Percentiles rank a stretch among this genome's conserved stretches.
phyloP scores from a whole-genome alignment of 2,113 vertebrate genomes.

The Sorex fumeus region DNA sequence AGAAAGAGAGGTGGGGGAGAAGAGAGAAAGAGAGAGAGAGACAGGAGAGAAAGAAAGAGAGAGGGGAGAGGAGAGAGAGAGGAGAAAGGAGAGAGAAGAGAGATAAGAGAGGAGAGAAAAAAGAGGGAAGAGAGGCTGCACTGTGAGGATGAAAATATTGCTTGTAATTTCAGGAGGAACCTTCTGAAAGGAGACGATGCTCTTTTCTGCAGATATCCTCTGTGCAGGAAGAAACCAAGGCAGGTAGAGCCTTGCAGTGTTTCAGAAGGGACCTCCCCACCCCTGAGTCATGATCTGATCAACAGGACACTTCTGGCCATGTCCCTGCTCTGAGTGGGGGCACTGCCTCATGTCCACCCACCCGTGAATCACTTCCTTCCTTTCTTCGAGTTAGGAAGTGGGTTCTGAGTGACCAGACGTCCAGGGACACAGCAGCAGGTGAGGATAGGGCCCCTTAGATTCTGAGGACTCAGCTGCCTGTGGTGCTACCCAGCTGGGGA shows the following conservation, averaged over 20 bases:
- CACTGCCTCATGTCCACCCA: neutral
- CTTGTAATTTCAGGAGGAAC: neutral
- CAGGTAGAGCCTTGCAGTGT: neutral
- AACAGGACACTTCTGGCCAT: neutral
- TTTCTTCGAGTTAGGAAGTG: neutral
- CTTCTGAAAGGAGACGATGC: constrained; percentile 5
- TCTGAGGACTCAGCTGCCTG: too few species aligned
- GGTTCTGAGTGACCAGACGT: neutral
- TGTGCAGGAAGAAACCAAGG: constrained; percentile 7
- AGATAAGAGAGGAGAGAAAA: too few species aligned
- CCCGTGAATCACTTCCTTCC: constrained; percentile 37
- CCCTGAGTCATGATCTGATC: neutral
- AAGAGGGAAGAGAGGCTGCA: too few species aligned
- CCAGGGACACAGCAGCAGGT: neutral
- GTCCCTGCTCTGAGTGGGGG: neutral
- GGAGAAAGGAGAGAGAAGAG: too few species aligned
- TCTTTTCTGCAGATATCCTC: constrained; percentile 50
- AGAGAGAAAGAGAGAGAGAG: too few species aligned
- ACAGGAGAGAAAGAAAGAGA: too few species aligned
- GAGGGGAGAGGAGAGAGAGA: too few species aligned
- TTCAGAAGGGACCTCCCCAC: neutral
- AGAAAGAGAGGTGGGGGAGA: too few species aligned
- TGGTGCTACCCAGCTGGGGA: too few species aligned
- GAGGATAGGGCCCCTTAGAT: neutral
- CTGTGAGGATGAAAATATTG: too few species aligned